Evolutionary conservation across 2,113 vertebrate genomes (phyloP).

Genomic region (Henicopernis longicauda): DNA sequence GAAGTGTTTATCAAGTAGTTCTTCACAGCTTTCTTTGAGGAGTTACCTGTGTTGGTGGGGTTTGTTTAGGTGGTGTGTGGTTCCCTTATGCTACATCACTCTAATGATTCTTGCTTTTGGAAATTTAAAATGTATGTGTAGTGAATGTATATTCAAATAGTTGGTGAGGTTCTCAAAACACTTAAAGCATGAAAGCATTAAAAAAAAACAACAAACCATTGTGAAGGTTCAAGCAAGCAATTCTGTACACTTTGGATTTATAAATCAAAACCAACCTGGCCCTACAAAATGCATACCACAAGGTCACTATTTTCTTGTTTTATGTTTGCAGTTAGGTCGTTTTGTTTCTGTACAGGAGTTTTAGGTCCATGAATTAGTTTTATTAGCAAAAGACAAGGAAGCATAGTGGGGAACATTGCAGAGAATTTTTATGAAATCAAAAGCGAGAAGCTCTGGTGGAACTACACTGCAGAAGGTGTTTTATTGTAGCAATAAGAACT

Average conservation of each 20-base stretch:
- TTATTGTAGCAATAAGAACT: not conserved
- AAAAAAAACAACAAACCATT: not conserved
- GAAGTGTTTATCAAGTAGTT: not conserved
- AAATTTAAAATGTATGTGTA: not conserved
- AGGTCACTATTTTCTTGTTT: not conserved
- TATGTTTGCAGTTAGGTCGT: not conserved
- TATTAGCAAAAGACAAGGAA: not conserved
- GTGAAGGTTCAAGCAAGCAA: not conserved
- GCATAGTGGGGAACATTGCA: not conserved
- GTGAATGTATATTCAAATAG: not conserved
- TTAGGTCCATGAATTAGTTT: not conserved
- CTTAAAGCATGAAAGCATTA: not conserved
- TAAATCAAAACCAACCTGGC: not conserved
- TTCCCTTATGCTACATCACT: not conserved
- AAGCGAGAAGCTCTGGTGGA: not conserved
- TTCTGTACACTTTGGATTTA: not conserved
- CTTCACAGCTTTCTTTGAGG: not conserved
- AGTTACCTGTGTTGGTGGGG: not conserved
- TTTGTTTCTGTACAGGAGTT: not conserved
- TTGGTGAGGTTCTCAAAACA: not conserved
- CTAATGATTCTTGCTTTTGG: not conserved
- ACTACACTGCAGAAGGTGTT: not conserved
- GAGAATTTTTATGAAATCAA: not conserved
- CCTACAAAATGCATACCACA: not conserved
- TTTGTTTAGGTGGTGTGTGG: rapidly evolving